Conservation (phyloP, 2,888 invertebrate genomes). For the Petrophora chlorosata region DNA sequence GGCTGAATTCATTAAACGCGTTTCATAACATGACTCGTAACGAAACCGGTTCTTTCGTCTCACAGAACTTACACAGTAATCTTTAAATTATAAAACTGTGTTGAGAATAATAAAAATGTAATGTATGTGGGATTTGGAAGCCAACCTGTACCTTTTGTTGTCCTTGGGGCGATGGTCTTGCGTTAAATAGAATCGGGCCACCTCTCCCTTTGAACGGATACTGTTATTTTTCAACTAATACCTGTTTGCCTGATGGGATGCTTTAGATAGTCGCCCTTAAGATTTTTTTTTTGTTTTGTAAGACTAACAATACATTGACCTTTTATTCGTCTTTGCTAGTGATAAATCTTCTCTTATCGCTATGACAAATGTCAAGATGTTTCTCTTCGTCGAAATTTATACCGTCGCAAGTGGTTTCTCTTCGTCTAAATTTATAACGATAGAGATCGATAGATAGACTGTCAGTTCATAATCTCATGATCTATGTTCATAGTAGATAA, state of each 20-base stretch:
- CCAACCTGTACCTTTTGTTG: slow-evolving; percentile 63
- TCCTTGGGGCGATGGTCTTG: slow-evolving; percentile 51
- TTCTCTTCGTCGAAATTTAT: slow-evolving; percentile 7
- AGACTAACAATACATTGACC: slow-evolving; percentile 17
- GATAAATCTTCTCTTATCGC: slow-evolving; percentile 30
- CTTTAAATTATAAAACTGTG: slow-evolving; percentile 56
- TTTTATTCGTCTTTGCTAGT: slow-evolving; percentile 17
- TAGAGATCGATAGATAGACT: slow-evolving; percentile 17
- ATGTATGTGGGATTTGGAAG: slow-evolving; percentile 61
- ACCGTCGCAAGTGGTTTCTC: slow-evolving; percentile 13
- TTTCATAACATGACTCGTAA: slow-evolving; percentile 74
- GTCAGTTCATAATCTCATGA: slow-evolving; percentile 20
- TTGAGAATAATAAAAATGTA: slow-evolving; percentile 56
- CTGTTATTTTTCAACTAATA: slow-evolving; percentile 55
- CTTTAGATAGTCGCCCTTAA: slow-evolving; percentile 42
- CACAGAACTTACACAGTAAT: slow-evolving; percentile 42
- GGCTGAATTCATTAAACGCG: slow-evolving; percentile 66
- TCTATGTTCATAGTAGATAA: not conserved
- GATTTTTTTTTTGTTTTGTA: slow-evolving; percentile 27
- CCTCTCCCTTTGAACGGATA: slow-evolving; percentile 49
- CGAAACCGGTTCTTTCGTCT: slow-evolving; percentile 63
- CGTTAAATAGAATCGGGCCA: slow-evolving; percentile 58
- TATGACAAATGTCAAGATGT: slow-evolving; percentile 26
- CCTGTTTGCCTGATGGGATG: slow-evolving; percentile 44
- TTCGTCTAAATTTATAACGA: slow-evolving; percentile 7